Evolutionary conservation across 2,113 vertebrate species (phyloP).

Genomic region (Tamias sibiricus): DNA sequence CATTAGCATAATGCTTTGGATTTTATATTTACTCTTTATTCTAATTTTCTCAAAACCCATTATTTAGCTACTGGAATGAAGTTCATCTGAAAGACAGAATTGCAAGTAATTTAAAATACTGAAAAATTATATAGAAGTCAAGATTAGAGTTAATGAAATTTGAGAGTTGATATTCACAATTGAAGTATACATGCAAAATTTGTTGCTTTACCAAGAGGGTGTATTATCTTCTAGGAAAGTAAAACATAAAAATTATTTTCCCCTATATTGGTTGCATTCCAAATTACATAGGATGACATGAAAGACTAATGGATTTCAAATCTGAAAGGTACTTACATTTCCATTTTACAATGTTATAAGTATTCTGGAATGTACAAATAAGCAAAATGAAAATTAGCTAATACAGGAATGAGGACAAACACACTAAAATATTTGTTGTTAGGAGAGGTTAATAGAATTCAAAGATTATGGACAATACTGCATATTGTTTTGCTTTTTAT

Average conservation of each 20-base stretch:
- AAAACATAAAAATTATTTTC: not conserved
- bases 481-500: not conserved
- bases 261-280: not conserved
- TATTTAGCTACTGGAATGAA: slow-evolving; percentile 46
- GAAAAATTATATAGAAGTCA: slow-evolving; percentile 36
- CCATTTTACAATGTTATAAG: not conserved
- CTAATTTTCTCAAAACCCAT: not conserved
- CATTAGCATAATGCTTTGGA: slow-evolving; percentile 27
- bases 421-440: not conserved
- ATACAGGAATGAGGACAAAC: not conserved
- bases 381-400: not conserved
- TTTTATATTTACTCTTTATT: slow-evolving; percentile 34
- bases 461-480: not conserved
- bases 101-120: slow-evolving; percentile 42
- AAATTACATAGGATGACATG: not conserved
- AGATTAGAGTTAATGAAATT: slow-evolving; percentile 44
- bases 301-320: not conserved
- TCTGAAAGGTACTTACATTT: not conserved
- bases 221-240: not conserved
- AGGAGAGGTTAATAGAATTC: not conserved
- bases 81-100: not conserved
- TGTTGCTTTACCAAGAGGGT: not conserved
- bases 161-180: slow-evolving; percentile 32
- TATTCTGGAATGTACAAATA: not conserved
- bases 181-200: slow-evolving; percentile 37